Evolutionary conservation across 2,113 vertebrate species (phyloP), one percentile per base, ranked within the genome.

Genomic region (Hiodon alosoides): DNA sequence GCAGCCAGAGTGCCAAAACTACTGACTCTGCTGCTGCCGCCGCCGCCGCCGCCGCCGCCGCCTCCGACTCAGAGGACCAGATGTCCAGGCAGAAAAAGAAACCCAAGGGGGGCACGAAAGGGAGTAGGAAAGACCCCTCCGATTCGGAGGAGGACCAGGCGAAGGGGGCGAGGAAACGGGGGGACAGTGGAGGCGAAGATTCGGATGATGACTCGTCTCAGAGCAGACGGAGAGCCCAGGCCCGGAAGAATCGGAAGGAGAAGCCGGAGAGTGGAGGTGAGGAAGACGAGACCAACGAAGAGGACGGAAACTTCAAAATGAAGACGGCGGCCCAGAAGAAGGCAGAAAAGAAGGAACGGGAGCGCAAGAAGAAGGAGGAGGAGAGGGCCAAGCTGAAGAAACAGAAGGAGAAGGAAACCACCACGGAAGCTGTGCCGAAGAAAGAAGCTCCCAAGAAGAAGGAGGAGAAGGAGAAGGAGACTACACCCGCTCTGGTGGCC

Each of bases 251-350:
- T 78, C 93, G 94, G 77, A 96, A 95, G 76, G 78, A 76, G 0
- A 85, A 89, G 78, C 87, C 79, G 13, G 87, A 86, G 6, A 94
- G 93, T 10, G 92, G 85, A 2, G 81, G 73, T 1, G 83, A 81
- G 9, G 83, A 85, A 5, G 87, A 89, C 5, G 80, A 82, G 2
- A 92, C 93, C 14, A 91, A 93, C 50, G 93, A 93, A 0, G 92
- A 90, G 0, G 87, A 88, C 0, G 83, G 91, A 1, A 81, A 89
- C 50, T 96, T 94, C 83, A 98, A 93, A 86, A 93, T 99, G 69
- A 99, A 99, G 89, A 98, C 97, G 0, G 92, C 95, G 14, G 96
- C 97, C 5, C 97, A 99, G 83, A 99, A 99, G 87, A 98, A 98
- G 77, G 96, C 97, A 2, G 97, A 99, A 86, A 99, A 99, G 86